Evolutionary conservation across 2,797 vertebrate species (phyloP), one percentile per base, ranked within the genome.

Genomic region (Ptychadena robeensis): DNA sequence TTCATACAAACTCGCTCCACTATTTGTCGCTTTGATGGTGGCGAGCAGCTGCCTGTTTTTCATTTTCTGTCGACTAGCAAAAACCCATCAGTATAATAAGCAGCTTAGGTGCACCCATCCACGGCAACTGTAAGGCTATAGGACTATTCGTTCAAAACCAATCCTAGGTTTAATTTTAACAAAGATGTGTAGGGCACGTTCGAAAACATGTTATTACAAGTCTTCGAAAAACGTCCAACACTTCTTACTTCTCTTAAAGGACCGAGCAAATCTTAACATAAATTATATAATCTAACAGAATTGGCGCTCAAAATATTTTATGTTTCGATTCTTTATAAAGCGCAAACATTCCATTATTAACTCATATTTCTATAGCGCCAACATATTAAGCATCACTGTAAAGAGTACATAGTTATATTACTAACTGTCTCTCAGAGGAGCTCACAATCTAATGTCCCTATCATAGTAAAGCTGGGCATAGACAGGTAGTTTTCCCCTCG

Each of bases 11-110:
- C 96, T 96, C 94, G 92, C 95, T 93, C 95, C 94, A 94, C 93
- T 93, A 93, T 83, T 73, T 71, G 94, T 94, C 94, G 95, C 98
- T 97, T 96, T 96, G 97, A 96, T 85, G 94, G 94, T 68, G 92
- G 92, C 94, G 94, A 94, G 94, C 92, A 94, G 94, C 93, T 95
- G 93, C 92, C 93, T 95, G 92, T 93, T 94, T 80, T 93, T 94
- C 93, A 93, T 94, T 93, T 94, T 93, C 92, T 92, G 92, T 91
- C 94, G 94, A 93, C 94, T 94, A 95, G 94, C 95, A 95, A 96
- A 96, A 95, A 95, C 95, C 95, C 95, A 97, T 98, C 96, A 94
- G 97, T 98, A 98, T 97, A 98, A 98, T 98, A 99, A 98, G 97
- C 96, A 93, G 97, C 96, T 99, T 98, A 98, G 93, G 93, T 94